Evolutionary conservation across 2,797 vertebrate species (phyloP), one percentile per base, ranked within the genome.

Genomic region (Telmatherina bonti): DNA sequence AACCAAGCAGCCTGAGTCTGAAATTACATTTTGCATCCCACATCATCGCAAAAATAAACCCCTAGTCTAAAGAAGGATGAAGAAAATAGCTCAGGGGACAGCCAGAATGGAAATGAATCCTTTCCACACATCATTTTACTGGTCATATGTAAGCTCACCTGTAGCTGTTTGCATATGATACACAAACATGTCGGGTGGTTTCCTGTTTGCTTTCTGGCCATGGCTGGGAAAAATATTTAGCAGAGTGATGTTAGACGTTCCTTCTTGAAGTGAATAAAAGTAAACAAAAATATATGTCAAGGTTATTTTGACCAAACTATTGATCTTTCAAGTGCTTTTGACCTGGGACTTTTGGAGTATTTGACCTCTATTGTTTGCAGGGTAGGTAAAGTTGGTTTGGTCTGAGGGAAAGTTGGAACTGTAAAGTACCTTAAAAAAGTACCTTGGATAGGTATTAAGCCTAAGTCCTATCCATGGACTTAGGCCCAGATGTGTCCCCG

Each of bases 211-310:
- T 92, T 47, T 86, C 83, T 92, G 83, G 88, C 83, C 73, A 78
- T 52, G 76, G 74, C 68, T 90, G 78, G 81, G 78, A 83, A 33
- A 93, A 92, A 93, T 85, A 93, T 90, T 86, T 84, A 71, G 68
- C 59, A 20, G 81, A 80, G 81, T 63, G 26, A 84, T 89, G 86
- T 86, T 88, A 43, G 88, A 86, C 64, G 84, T 78, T 81, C 87
- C 80, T 88, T 88, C 82, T 74, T 67, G 67, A 45, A 79, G 82
- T 83, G 85, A 91, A 91, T 92, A 88, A 87, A 91, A 92, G 79
- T 83, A 86, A 91, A 90, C 84, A 91, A 69, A 81, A 77, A 56
- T 68, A 71, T 76, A 81, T 71, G 85, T 90, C 78, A 77, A 52
- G 63, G 22, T 57, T 55, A 49, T 60, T 31, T 38, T n/a, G 70